Evolutionary conservation across 2,113 vertebrate genomes (phyloP).

Genomic region (Lepidothrix coronata): DNA sequence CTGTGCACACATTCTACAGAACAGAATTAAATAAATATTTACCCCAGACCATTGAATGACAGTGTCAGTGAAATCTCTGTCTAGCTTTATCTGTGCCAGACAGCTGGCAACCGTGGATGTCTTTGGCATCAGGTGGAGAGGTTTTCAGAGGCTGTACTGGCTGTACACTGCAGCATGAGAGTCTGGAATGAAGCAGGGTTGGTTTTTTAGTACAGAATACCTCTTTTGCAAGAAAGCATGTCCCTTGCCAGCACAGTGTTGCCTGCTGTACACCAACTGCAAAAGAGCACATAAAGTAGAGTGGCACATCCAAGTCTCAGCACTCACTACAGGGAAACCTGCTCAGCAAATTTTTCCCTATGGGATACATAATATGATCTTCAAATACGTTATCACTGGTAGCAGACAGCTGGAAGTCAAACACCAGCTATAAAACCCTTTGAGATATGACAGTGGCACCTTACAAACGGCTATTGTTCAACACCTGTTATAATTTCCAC

Average conservation of each 20-base stretch:
- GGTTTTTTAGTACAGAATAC: neutral
- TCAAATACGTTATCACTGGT: neutral
- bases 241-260: neutral
- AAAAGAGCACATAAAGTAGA: neutral
- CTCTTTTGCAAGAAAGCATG: neutral
- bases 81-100: neutral
- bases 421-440: neutral
- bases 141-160: neutral
- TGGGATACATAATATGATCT: neutral
- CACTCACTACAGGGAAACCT: neutral
- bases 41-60: neutral
- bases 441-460: neutral
- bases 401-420: conserved; percentile 4
- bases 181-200: neutral
- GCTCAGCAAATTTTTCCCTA: neutral
- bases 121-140: neutral
- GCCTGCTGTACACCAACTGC: neutral
- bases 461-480: neutral
- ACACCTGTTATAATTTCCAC: neutral
- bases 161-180: neutral
- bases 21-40: neutral
- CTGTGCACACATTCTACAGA: neutral
- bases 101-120: neutral
- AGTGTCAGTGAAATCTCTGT: neutral
- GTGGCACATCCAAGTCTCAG: neutral